Percentiles rank a stretch among this genome's conserved stretches.
phyloP scores from a whole-genome alignment of 2,113 vertebrate species.

The Asarcornis scutulata region DNA sequence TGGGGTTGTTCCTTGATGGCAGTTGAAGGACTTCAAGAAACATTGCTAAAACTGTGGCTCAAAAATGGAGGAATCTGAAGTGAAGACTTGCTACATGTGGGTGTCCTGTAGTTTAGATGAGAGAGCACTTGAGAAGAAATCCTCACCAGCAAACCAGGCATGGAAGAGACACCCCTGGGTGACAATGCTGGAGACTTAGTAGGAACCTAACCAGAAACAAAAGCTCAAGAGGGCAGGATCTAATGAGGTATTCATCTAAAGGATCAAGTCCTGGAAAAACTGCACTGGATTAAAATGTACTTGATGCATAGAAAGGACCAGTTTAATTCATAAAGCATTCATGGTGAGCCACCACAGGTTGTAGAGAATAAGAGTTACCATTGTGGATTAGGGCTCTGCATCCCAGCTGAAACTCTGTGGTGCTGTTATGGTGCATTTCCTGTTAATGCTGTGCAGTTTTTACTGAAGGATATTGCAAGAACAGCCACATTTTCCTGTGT shows the following conservation, averaged over 20 bases:
- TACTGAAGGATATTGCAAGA: not conserved
- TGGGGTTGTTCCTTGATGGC: not conserved
- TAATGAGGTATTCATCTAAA: not conserved
- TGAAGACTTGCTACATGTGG: not conserved
- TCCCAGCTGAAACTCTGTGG: not conserved
- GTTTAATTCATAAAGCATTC: not conserved
- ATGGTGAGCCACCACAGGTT: not conserved
- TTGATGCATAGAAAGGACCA: not conserved
- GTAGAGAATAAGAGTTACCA: not conserved
- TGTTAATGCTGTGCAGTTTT: not conserved
- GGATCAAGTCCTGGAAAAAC: not conserved
- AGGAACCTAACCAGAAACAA: not conserved
- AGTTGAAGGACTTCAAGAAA: not conserved
- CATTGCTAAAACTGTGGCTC: not conserved
- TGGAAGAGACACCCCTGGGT: not conserved
- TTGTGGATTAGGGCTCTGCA: not conserved
- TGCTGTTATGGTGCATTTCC: not conserved
- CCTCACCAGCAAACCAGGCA: not conserved
- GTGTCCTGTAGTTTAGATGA: not conserved
- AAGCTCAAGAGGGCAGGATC: not conserved
- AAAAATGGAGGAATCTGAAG: not conserved
- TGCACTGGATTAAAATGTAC: not conserved
- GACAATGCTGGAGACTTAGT: not conserved
- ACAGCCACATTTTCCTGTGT: not conserved
- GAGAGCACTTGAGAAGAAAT: not conserved